Base-by-base conservation (phyloP, 2,797 vertebrate species). In the Chelon auratus region DNA sequence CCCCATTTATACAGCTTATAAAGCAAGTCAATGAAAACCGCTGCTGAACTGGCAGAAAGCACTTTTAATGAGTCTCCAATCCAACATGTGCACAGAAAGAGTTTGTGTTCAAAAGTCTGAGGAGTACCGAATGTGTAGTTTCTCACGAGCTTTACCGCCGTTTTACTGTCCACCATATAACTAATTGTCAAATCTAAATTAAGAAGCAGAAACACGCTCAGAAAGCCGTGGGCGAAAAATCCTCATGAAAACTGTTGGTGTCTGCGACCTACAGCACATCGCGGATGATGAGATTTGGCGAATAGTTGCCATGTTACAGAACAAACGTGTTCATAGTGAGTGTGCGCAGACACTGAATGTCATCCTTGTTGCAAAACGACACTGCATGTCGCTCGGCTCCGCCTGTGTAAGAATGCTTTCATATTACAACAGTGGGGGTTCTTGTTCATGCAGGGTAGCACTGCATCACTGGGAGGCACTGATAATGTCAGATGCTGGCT, bases 21-120 rank as follows among this genome's bases (percentile, higher is more conserved):
- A 91, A 92, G 42, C 60, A 2, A 84, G 72, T 90, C 70, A 87
- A 87, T 86, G 80, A 85, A 88, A 83, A 71, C 76, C 78, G 72
- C 73, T 83, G 84, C 85, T 87, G 85, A 90, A 85, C 58, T 70
- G 65, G 76, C 84, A 87, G 53, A 90, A 88, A 68, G 24, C 2
- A 0, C 54, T 85, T 88, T 87, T 80, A 83, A 81, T 56, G 56
- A 61, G 58, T 74, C 57, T 73, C 68, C n/a, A 43, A 66, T 72
- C 18, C 48, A 68, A 60, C 69, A 51, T 12, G 33, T 75, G 75
- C 79, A 68, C 12, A 42, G 20, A 59, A 78, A 71, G 8, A 15
- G 39, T 80, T 20, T 51, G 77, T 72, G 43, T 79, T 39, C 30
- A 78, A 45, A 40, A 37, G 45, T 73, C 61, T 33, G 48, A 81